A percentile compares a stretch with the other conserved stretches of the same genome.
Conservation (phyloP, 2,113 vertebrate genomes). For the Hemicordylus capensis region DNA sequence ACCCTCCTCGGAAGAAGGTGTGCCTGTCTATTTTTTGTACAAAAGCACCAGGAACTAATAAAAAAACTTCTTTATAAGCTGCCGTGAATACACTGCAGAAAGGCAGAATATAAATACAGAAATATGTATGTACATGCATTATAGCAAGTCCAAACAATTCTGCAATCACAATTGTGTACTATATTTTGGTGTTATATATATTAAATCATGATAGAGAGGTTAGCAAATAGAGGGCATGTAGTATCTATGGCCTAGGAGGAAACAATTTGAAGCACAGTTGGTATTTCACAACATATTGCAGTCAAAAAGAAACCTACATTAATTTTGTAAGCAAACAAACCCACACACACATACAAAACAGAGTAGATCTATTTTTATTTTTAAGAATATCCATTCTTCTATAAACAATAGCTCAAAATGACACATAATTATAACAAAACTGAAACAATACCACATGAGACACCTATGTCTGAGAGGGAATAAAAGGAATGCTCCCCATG, state of each 20-base stretch:
- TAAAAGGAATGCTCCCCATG: not conserved
- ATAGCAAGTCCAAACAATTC: constrained; percentile 15
- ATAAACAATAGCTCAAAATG: constrained; percentile 27
- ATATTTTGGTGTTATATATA: not conserved
- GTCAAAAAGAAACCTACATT: constrained; percentile 48
- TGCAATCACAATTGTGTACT: not conserved
- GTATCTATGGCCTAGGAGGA: constrained; percentile 34
- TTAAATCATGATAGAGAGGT: constrained; percentile 45
- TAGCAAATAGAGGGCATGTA: constrained; percentile 53
- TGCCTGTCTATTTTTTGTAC: not conserved
- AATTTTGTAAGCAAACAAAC: constrained; percentile 35
- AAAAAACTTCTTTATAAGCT: not conserved
- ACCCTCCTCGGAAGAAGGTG: not conserved
- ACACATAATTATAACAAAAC: constrained; percentile 31
- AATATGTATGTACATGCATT: no score
- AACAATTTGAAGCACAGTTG: constrained; percentile 49
- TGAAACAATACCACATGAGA: not conserved
- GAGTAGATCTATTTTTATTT: no score
- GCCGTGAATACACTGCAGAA: no score
- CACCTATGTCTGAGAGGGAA: not conserved
- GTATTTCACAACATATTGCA: constrained; percentile 40
- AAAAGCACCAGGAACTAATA: not conserved
- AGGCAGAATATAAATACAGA: no score
- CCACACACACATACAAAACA: constrained; percentile 10
- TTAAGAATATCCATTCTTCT: constrained; percentile 31